Percentiles rank a stretch among this genome's conserved stretches.
These are phyloP conservation scores for Phasia obesa DNA, from an alignment of 2,888 invertebrate genomes.

Conservation along the genomic window DNA sequence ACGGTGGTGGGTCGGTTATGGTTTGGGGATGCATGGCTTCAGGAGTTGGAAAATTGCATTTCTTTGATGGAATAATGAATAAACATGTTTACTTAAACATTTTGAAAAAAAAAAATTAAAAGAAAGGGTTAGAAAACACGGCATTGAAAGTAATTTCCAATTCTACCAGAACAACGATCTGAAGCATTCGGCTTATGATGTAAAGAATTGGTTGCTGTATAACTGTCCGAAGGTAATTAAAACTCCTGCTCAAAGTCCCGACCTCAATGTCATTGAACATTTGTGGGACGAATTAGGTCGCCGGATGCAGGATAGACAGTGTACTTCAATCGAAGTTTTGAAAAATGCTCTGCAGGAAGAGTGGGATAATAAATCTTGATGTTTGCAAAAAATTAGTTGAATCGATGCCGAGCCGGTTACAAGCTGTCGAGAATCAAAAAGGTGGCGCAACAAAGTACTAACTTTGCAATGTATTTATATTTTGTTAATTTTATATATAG, in stretches of 20 bases:
- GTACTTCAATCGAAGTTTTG: conserved; percentile 1
- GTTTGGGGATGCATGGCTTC: conserved; percentile 4
- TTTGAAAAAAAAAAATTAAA: conserved; percentile 5
- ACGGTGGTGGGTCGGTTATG: not conserved
- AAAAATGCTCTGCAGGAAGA: conserved; percentile 8
- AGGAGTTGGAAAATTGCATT: not conserved
- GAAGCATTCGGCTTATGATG: not conserved
- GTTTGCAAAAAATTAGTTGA: conserved; percentile 17
- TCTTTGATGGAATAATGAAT: conserved; percentile 10
- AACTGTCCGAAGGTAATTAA: conserved; percentile 18
- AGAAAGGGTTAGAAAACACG: not conserved
- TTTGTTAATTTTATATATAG: not conserved
- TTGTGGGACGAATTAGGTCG: conserved; percentile 13
- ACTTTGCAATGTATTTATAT: not conserved
- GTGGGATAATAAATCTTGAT: conserved; percentile 12
- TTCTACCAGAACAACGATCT: too few relatives aligned
- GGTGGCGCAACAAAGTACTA: not conserved
- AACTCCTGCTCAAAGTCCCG: conserved; percentile 31
- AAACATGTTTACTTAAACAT: conserved; percentile 20
- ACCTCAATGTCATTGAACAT: conserved; percentile 25
- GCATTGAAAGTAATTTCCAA: not conserved
- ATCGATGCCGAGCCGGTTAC: conserved; percentile 1
- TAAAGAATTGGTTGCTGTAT: conserved; percentile 29
- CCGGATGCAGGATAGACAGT: not conserved
- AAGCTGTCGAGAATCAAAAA: conserved; percentile 25